phyloP scores from a whole-genome alignment of 2,113 vertebrate species.

The Toxotes chatareus region DNA sequence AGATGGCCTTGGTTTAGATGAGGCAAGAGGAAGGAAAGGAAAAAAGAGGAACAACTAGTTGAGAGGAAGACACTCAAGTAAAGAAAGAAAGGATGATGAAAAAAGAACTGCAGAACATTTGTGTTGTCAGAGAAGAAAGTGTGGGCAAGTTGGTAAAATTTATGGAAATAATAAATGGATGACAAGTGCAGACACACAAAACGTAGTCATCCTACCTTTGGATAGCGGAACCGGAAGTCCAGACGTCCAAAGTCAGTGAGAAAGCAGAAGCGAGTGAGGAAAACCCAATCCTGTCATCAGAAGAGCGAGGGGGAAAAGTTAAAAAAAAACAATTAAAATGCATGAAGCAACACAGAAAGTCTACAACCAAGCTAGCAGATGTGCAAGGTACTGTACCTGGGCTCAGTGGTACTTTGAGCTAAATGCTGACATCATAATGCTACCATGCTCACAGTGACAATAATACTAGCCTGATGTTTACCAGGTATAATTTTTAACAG shows the following conservation, averaged over 20 bases:
- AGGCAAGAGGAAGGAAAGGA: slow-evolving; percentile 16
- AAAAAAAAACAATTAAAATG: background rate
- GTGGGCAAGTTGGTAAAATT: background rate
- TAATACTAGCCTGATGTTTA: background rate
- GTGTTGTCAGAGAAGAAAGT: background rate
- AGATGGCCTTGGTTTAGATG: slow-evolving; percentile 22
- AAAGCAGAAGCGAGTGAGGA: slow-evolving; percentile 87
- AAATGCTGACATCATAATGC: background rate
- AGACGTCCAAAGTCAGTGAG: slow-evolving; percentile 85
- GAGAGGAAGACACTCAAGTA: background rate
- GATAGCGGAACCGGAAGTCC: slow-evolving; percentile 80
- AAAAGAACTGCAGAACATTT: background rate
- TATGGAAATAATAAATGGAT: background rate
- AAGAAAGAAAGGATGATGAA: background rate
- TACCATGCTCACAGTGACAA: background rate
- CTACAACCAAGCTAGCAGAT: background rate
- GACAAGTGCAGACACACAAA: background rate
- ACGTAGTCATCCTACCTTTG: slow-evolving; percentile 74
- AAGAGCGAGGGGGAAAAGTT: background rate
- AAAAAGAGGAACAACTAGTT: background rate
- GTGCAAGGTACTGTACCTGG: background rate
- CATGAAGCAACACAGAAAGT: background rate
- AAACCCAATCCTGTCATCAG: slow-evolving; percentile 81
- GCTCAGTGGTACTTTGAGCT: background rate
- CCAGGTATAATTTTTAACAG: background rate